Evolutionary conservation across 2,888 invertebrate genomes (phyloP).

Genomic region (Ernsta delagoae): DNA sequence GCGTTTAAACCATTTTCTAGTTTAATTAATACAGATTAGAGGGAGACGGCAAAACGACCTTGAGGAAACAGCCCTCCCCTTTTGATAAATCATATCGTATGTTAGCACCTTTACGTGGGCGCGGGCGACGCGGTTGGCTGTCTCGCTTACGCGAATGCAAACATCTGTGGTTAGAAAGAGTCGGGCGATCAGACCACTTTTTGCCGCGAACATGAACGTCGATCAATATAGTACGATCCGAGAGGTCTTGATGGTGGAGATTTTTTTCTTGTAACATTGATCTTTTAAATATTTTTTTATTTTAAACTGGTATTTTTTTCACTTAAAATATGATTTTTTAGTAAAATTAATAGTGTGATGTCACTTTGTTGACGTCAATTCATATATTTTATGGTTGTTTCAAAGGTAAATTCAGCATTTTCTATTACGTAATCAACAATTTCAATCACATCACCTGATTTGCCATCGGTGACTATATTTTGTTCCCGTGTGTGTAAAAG

Average conservation of each 20-base stretch:
- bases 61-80: not conserved
- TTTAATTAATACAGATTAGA: conserved; percentile 13
- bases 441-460: too few species aligned
- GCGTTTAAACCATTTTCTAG: conserved; percentile 9
- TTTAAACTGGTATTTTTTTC: not conserved
- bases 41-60: conserved; percentile 1
- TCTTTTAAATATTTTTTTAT: too few species aligned
- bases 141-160: conserved; percentile 53
- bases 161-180: conserved; percentile 55
- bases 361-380: too few species aligned
- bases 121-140: conserved; percentile 61
- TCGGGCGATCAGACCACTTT: conserved; percentile 65
- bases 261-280: not conserved
- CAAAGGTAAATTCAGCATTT: too few species aligned
- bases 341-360: too few species aligned
- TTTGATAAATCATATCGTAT: conserved; percentile 14
- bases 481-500: too few species aligned
- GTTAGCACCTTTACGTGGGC: conserved; percentile 59
- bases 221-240: conserved; percentile 69
- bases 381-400: too few species aligned
- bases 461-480: too few species aligned
- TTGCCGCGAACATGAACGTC: conserved; percentile 79
- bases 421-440: too few species aligned
- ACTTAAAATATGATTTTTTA: not conserved
- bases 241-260: conserved; percentile 63